Evolutionary conservation across 2,113 vertebrate genomes (phyloP).

Genomic region (Cinclus cinclus): DNA sequence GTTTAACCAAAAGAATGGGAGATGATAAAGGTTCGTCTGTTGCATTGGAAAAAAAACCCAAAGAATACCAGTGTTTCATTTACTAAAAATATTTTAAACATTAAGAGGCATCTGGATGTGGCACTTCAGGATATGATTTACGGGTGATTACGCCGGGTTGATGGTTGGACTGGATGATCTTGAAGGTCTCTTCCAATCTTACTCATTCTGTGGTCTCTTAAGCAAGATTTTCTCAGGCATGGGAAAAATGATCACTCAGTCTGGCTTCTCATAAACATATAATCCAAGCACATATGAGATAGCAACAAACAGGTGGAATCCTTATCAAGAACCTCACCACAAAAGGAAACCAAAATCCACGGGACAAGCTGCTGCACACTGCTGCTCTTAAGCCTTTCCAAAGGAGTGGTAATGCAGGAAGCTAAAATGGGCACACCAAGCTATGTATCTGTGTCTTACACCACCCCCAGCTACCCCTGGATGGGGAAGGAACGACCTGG

Average conservation of each 20-base stretch:
- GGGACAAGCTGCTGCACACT: not conserved
- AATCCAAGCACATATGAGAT: not conserved
- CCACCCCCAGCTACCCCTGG: not conserved
- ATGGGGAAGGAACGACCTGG: not conserved
- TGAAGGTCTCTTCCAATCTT: not conserved
- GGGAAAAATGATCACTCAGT: not conserved
- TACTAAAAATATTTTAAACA: not conserved
- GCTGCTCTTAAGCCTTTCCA: not conserved
- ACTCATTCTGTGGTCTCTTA: not conserved
- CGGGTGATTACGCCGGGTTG: not conserved
- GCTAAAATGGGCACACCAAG: not conserved
- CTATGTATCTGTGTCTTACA: fast-evolving
- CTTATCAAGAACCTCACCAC: not conserved
- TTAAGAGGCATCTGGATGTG: not conserved
- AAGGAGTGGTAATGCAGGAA: not conserved
- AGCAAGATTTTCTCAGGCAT: not conserved
- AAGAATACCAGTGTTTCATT: not conserved
- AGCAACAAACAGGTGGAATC: not conserved
- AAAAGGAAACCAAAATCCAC: not conserved
- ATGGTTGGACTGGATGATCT: not conserved
- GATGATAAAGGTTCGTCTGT: not conserved
- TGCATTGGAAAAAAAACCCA: not conserved
- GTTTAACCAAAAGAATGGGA: not conserved
- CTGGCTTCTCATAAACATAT: not conserved
- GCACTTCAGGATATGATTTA: not conserved